phyloP scores from a whole-genome alignment of 2,797 vertebrate species.

The Otus scops region DNA sequence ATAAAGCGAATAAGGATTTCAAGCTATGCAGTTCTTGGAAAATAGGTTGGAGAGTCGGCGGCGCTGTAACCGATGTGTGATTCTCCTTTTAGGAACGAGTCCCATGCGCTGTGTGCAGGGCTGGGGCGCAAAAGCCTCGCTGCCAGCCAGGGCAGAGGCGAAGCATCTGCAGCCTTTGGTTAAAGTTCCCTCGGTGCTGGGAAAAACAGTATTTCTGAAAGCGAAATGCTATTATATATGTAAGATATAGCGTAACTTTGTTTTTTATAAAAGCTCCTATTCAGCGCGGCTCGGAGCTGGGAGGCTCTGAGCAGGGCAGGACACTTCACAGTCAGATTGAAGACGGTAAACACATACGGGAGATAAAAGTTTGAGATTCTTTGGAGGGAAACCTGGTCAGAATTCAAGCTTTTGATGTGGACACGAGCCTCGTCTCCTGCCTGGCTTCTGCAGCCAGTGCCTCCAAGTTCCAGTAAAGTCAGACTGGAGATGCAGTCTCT shows the following conservation, averaged over 20 bases:
- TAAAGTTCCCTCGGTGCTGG: background rate
- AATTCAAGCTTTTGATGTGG: background rate
- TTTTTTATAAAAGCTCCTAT: background rate
- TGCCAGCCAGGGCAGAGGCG: background rate
- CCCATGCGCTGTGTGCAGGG: background rate
- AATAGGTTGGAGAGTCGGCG: background rate
- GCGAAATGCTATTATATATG: background rate
- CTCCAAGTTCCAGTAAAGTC: constrained; percentile 5
- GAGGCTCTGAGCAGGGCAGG: background rate
- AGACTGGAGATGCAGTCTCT: background rate
- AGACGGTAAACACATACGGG: background rate
- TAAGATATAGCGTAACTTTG: background rate
- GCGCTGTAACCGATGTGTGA: background rate
- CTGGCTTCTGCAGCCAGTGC: background rate
- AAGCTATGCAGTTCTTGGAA: constrained; percentile 41
- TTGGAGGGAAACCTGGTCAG: background rate
- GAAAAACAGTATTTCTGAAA: background rate
- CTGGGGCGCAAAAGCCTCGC: background rate
- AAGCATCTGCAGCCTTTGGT: background rate
- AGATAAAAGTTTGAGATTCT: constrained; percentile 8
- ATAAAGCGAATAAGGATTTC: background rate
- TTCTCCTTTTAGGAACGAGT: constrained; percentile 11
- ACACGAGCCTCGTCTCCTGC: background rate
- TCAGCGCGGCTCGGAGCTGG: background rate
- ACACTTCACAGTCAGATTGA: background rate